Evolutionary conservation across 2,888 invertebrate species (phyloP).

Genomic region (Conops quadrifasciatus): DNA sequence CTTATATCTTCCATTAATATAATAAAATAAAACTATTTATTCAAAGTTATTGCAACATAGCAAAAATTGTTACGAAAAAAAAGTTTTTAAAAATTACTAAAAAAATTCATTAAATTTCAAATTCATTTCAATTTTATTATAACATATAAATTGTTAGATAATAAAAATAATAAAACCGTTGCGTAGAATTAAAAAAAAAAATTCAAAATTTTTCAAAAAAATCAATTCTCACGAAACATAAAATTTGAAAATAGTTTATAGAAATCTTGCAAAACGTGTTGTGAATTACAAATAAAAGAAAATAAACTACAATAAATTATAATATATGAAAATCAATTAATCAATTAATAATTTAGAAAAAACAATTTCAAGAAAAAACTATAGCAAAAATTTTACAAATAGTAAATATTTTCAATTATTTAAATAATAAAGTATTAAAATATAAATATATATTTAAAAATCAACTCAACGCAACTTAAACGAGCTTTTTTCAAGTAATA

Average conservation of each 20-base stretch:
- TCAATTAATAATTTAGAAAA: conserved; percentile 27
- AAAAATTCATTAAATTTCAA: conserved; percentile 13
- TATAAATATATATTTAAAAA: background rate
- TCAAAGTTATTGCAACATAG: background rate
- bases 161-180: conserved; percentile 10
- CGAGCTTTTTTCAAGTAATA: conserved; percentile 35
- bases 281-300: conserved; percentile 37
- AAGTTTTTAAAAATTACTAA: conserved; percentile 8
- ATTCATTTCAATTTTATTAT: background rate
- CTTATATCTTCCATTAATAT: conserved; percentile 29
- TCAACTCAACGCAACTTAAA: conserved; percentile 24
- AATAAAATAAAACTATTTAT: conserved; percentile 19
- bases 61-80: conserved; percentile 7
- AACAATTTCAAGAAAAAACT: conserved; percentile 31
- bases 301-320: conserved; percentile 4
- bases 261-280: conserved; percentile 37
- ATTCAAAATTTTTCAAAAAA: conserved; percentile 16
- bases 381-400: too few species aligned
- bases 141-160: conserved; percentile 5
- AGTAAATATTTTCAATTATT: too few species aligned
- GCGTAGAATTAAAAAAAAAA: background rate
- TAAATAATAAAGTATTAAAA: conserved; percentile 1
- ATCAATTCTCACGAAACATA: background rate
- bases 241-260: background rate
- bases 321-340: conserved; percentile 25